Evolutionary conservation across 2,797 vertebrate genomes (phyloP), one percentile per base, ranked within the genome.

Genomic region (Typhlichthys eigenmanni): DNA sequence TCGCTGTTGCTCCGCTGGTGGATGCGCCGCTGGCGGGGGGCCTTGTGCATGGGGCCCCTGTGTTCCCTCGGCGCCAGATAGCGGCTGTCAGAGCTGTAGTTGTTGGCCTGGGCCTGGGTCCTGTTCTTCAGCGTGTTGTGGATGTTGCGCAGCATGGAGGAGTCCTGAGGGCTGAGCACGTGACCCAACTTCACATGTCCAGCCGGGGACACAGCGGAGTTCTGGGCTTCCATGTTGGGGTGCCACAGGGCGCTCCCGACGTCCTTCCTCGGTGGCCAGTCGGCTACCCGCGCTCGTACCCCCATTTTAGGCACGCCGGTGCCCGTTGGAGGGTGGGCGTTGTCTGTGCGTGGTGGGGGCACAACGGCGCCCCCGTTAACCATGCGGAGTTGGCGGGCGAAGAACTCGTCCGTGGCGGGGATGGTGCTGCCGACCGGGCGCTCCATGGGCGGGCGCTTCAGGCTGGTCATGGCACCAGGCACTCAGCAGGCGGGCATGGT

Each of bases 291-390:
- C 63, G 96, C 97, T 76, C 96, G 92, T 47, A 99, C 97, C 29
- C 97, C 97, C 97, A 99, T 99, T 86, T 98, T 98, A 66, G 97
- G 97, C 75, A 98, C 95, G 62, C 95, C 95, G 17, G 94, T 93
- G 47, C 90, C 93, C 71, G 92, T 93, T 76, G 94, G 78, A 1
- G 94, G 89, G 50, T 96, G 95, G 76, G 93, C 82, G 52, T 89
- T 95, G 87, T 98, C 97, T 63, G 92, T 92, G 59, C 94, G 94
- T 54, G 89, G 50, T 9, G 83, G 89, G 24, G 24, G 24, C 24
- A 29, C 24, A 0, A 91, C 87, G 0, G 91, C 89, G 60, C 92
- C 94, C 72, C 96, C 96, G 60, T 97, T 98, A 71, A 93, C 93
- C 51, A 95, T 91, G 71, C 95, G 92, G 60, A 98, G 93, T 77